These are phyloP conservation scores for Maniola hyperantus DNA, from an alignment of 2,888 invertebrate genomes.

Conservation along the genomic window DNA sequence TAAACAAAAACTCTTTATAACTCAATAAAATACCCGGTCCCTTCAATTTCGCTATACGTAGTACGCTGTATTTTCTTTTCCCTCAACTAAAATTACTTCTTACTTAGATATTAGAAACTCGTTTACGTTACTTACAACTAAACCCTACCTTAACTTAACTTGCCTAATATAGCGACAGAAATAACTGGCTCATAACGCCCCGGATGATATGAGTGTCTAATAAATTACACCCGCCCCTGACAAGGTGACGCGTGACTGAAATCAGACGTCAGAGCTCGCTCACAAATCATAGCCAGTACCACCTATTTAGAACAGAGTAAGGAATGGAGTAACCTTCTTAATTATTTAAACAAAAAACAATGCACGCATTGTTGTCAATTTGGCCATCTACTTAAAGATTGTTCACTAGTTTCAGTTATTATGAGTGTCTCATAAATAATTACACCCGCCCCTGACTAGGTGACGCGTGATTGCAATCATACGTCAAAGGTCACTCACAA, in stretches of 20 bases:
- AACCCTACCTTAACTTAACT: slow-evolving; percentile 24
- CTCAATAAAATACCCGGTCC: no score
- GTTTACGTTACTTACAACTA: slow-evolving; percentile 14
- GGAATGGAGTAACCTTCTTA: slow-evolving; percentile 39
- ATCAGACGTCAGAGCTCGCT: slow-evolving; percentile 69
- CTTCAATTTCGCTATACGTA: no score
- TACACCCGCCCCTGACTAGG: slow-evolving; percentile 59
- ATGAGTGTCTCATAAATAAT: slow-evolving; percentile 64
- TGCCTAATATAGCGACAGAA: slow-evolving; percentile 43
- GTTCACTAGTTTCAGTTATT: slow-evolving; percentile 35
- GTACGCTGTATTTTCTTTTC: neutral
- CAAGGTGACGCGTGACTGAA: slow-evolving; percentile 71
- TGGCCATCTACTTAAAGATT: no score
- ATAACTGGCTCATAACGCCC: slow-evolving; percentile 46
- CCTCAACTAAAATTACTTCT: neutral
- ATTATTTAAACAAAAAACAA: neutral
- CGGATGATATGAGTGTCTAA: slow-evolving; percentile 51
- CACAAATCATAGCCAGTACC: slow-evolving; percentile 68
- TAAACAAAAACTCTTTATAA: no score
- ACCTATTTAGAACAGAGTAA: slow-evolving; percentile 48
- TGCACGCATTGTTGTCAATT: no score
- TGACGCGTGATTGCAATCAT: slow-evolving; percentile 74
- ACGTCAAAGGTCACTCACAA: slow-evolving; percentile 69
- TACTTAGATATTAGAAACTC: slow-evolving; percentile 8
- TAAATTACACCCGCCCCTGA: slow-evolving; percentile 64